A percentile compares a stretch with the other conserved stretches of the same genome.
Evolutionary conservation across 2,888 invertebrate species (phyloP).

Genomic region (Aricia artaxerxes): DNA sequence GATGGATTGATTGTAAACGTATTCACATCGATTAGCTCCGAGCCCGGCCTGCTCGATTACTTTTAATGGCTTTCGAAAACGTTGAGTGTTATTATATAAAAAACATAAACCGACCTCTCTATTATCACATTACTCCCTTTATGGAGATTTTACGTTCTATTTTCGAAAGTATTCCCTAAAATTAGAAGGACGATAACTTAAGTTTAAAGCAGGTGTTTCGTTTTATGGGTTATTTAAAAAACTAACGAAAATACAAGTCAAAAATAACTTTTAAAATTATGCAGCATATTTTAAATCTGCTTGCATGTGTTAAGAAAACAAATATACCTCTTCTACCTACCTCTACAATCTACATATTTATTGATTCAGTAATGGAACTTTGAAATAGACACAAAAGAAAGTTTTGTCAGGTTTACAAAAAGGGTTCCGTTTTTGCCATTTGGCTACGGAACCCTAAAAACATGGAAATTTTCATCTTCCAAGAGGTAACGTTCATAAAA

Average conservation of each 20-base stretch:
- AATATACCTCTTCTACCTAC: no score
- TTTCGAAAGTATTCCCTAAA: slow-evolving; percentile 18
- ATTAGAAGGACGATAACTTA: background rate
- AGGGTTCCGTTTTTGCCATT: no score
- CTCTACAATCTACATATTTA: no score
- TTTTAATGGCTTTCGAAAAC: slow-evolving; percentile 74
- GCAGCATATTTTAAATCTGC: no score
- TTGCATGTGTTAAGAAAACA: no score
- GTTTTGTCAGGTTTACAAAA: background rate
- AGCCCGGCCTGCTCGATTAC: slow-evolving; percentile 55
- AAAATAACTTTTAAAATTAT: background rate
- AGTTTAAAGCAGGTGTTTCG: background rate
- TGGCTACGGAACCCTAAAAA: background rate
- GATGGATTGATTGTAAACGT: slow-evolving; percentile 79
- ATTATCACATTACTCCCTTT: slow-evolving; percentile 27
- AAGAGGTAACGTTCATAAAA: background rate
- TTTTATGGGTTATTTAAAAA: slow-evolving; percentile 1
- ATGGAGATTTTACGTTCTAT: slow-evolving; percentile 17
- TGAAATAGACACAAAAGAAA: background rate
- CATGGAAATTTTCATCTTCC: background rate
- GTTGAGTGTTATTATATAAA: slow-evolving; percentile 60
- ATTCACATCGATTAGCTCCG: slow-evolving; percentile 73
- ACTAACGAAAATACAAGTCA: background rate
- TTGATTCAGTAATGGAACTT: background rate
- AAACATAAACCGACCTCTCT: slow-evolving; percentile 36